Conservation (phyloP, 1,140 invertebrate species). For the Polyergus mexicanus region DNA sequence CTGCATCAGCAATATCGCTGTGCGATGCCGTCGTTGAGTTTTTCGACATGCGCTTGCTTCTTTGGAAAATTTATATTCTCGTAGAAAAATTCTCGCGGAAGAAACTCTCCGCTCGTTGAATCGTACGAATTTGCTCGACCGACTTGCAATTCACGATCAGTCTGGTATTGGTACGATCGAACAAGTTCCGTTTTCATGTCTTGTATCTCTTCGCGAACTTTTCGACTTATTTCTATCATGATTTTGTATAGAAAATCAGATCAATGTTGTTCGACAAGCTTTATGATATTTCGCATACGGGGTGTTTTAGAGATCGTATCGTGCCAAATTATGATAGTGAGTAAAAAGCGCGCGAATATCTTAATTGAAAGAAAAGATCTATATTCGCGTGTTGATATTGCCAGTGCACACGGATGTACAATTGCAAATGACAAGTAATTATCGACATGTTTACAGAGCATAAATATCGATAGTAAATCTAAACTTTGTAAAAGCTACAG, state of each 20-base stretch:
- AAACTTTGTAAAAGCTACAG: not conserved
- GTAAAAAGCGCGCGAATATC: not conserved
- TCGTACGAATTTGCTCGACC: conserved; percentile 25
- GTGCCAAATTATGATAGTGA: not conserved
- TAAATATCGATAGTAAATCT: conserved; percentile 32
- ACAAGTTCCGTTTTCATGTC: conserved; percentile 21
- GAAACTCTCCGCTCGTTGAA: not conserved
- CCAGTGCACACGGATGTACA: not conserved
- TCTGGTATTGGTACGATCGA: conserved; percentile 3
- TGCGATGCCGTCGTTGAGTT: conserved; percentile 16
- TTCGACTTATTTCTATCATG: conserved; percentile 13
- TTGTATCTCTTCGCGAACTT: conserved; percentile 29
- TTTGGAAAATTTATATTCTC: conserved; percentile 45
- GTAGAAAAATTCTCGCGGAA: not conserved
- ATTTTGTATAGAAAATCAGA: not conserved
- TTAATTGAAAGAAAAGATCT: not conserved
- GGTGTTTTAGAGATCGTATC: not conserved
- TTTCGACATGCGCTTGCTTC: not conserved
- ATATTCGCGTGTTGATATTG: conserved; percentile 2
- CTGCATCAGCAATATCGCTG: not conserved
- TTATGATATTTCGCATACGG: not conserved
- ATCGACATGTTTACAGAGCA: not conserved
- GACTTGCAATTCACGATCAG: not conserved
- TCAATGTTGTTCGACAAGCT: not conserved
- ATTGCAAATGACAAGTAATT: not conserved